A percentile compares a stretch with the other conserved stretches of the same genome.
phyloP scores from a whole-genome alignment of 2,113 vertebrate species.

The Sula dactylatra region DNA sequence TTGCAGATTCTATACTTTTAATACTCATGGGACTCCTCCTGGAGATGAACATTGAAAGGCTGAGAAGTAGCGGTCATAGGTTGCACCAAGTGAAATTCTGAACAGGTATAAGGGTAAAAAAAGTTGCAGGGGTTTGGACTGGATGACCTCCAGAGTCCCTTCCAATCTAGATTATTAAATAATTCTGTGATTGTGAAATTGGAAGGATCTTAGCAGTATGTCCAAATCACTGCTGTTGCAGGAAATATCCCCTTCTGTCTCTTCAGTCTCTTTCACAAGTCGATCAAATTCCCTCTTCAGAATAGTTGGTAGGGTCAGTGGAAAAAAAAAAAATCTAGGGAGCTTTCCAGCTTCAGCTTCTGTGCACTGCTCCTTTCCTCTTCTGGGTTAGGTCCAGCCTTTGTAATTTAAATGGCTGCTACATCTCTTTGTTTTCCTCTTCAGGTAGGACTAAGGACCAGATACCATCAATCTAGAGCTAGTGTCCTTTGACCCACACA shows the following conservation, averaged over 20 bases:
- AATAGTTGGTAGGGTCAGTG: not conserved
- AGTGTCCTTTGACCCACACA: not conserved
- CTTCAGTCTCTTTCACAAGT: not conserved
- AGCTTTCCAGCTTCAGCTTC: not conserved
- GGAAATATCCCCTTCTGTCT: not conserved
- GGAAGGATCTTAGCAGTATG: not conserved
- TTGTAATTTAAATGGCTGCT: not conserved
- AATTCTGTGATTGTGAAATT: not conserved
- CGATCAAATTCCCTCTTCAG: not conserved
- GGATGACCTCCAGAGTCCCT: not conserved
- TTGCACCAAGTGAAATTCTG: not conserved
- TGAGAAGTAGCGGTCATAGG: not conserved
- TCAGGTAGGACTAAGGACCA: not conserved
- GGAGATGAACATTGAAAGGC: not conserved
- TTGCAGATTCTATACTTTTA: not conserved
- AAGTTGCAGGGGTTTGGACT: not conserved
- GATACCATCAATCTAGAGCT: not conserved
- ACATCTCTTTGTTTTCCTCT: not conserved
- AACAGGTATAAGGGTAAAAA: not conserved
- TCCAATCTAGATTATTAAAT: not conserved
- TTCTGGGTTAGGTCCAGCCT: not conserved
- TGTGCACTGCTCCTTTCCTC: not conserved
- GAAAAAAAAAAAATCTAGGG: not conserved
- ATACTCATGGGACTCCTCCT: not conserved
- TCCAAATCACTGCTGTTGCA: not conserved